Conservation (phyloP, 2,888 invertebrate species). For the Tenodera sinensis region DNA sequence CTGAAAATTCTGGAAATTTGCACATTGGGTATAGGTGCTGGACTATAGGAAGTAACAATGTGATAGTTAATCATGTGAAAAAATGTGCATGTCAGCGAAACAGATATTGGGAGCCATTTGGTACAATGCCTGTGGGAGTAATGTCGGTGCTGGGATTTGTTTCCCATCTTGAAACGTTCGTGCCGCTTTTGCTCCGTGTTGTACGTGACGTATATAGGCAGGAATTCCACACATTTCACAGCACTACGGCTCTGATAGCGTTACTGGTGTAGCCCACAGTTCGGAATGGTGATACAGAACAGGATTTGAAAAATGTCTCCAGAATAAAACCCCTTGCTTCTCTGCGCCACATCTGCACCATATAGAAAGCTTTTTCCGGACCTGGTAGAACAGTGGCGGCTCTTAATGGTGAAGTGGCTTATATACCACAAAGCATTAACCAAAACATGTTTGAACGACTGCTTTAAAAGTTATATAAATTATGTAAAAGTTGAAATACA, state of each 20-base stretch:
- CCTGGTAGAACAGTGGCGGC: not conserved
- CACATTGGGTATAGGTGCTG: too few species aligned
- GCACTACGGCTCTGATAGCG: not conserved
- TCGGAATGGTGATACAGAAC: not conserved
- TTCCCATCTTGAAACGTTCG: not conserved
- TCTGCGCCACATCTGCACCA: not conserved
- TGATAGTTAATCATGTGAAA: not conserved
- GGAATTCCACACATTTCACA: conserved; percentile 8
- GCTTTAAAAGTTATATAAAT: too few species aligned
- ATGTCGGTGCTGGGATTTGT: not conserved
- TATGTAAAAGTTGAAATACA: too few species aligned
- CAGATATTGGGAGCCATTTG: not conserved
- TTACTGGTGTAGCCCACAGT: not conserved
- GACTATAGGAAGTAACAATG: not conserved
- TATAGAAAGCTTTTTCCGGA: not conserved
- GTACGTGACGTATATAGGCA: not conserved
- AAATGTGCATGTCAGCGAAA: not conserved
- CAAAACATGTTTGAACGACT: too few species aligned
- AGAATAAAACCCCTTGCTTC: not conserved
- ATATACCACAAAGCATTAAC: too few species aligned
- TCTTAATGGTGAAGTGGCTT: too few species aligned
- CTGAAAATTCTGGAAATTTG: too few species aligned
- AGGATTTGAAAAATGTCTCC: conserved; percentile 9
- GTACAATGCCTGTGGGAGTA: not conserved
- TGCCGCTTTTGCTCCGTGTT: not conserved